Base-by-base conservation (phyloP, 1,140 invertebrate genomes). In the Aphelenchoides avenae region DNA sequence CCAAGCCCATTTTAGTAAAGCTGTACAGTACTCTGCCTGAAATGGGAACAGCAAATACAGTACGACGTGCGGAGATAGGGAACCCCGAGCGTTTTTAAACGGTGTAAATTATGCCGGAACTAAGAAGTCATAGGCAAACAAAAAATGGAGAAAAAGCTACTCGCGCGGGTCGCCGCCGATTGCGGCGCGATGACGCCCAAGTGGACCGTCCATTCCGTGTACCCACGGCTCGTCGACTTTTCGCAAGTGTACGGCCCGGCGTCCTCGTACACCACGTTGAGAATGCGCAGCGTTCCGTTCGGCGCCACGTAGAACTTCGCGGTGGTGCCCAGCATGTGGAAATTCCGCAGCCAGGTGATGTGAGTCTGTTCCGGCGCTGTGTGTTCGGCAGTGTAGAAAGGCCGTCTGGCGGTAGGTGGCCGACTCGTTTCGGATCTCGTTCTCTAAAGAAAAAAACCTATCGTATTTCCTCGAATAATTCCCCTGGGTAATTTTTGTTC, bases 341-440 rank as follows among this genome's bases (percentile, higher is more conserved):
- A 61, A 27, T 68, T 57, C 43, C 72, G 72, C 29, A 69, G 68
- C 82, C 83, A 84, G 3, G 77, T 78, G 18, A 83, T 66, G 61
- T 78, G 79, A 61, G 79, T 78, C 1, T 72, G 63, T 13, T 81
- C n/a, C 80, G n/a, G 69, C 64, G 62, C 80, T 82, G 39, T 74
- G 71, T 5, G 79, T 79, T 41, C 68, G 58, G 67, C 83, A 84
- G 5, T 75, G 71, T 15, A 84, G 54, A 5, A 78, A 61, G 18
- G 79, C 81, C n/a, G 70, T 52, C 3, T 72, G 50, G 27, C 78
- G 78, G 5, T 80, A 75, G 15, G 79, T 55, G 0, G 78, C 78
- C 5, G 81, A 78, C 3, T 78, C 78, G 65, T 83, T 82, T 40
- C 65, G 43, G 15, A 79, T 65, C 3, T 69, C 66, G 3, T n/a